These are phyloP conservation scores for Onchidella celtica DNA, from an alignment of 2,888 invertebrate species.

Conservation along the genomic window DNA sequence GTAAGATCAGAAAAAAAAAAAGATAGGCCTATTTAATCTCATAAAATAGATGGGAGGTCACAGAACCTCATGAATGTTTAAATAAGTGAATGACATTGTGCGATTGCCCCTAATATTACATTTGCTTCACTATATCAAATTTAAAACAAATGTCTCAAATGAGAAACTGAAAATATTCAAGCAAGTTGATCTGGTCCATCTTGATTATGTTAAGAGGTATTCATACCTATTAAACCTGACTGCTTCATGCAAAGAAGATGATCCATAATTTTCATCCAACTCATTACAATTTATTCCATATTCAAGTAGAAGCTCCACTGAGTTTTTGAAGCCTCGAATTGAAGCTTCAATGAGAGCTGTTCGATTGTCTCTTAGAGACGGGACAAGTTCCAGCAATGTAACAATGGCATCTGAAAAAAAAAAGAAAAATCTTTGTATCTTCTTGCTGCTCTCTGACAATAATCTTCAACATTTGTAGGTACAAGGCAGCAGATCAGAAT, in stretches of 20 bases:
- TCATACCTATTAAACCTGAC: conserved; percentile 68
- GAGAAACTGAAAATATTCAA: background rate
- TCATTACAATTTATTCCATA: conserved; percentile 70
- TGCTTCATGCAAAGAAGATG: conserved; percentile 70
- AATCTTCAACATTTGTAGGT: background rate
- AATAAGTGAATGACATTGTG: too few species aligned
- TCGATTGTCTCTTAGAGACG: conserved; percentile 58
- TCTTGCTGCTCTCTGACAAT: background rate
- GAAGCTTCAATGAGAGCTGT: conserved; percentile 70
- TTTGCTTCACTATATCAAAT: too few species aligned
- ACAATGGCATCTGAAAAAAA: conserved; percentile 66
- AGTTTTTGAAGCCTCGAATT: conserved; percentile 64
- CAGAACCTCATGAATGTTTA: too few species aligned
- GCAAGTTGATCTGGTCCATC: background rate
- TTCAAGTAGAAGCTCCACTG: conserved; percentile 69
- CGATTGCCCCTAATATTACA: too few species aligned
- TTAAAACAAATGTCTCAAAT: too few species aligned
- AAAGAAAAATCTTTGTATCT: too few species aligned
- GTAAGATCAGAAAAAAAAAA: too few species aligned
- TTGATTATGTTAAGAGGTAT: background rate
- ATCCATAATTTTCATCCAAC: conserved; percentile 58
- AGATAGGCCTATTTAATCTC: too few species aligned
- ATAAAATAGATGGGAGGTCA: too few species aligned
- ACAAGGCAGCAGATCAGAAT: too few species aligned
- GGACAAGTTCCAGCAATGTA: conserved; percentile 65